Conservation (phyloP, 2,888 invertebrate genomes). For the Trachelus tabidus region DNA sequence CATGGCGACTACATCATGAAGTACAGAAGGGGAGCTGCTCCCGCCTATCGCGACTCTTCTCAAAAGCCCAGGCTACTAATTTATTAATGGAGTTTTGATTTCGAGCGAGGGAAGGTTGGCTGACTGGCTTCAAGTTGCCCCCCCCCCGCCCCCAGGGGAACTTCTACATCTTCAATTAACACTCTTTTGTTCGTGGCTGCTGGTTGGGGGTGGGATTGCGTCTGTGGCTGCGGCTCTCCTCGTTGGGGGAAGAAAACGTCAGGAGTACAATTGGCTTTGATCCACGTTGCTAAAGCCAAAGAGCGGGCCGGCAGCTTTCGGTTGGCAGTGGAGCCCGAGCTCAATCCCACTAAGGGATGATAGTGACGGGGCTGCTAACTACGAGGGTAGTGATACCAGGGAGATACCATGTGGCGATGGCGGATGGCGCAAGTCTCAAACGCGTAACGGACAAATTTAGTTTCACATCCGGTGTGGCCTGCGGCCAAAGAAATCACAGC, state of each 20-base stretch:
- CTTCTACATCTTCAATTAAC: conserved; percentile 44
- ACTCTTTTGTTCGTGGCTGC: conserved; percentile 28
- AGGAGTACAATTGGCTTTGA: conserved; percentile 30
- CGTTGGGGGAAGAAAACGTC: not conserved
- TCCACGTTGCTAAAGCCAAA: conserved; percentile 33
- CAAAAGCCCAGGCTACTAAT: conserved; percentile 37
- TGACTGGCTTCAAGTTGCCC: not conserved
- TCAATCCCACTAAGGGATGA: too few relatives aligned
- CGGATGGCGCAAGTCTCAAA: conserved; percentile 19
- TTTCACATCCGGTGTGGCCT: conserved; percentile 53
- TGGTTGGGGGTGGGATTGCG: conserved; percentile 3
- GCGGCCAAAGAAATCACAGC: conserved; percentile 48
- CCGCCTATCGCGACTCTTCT: conserved; percentile 3
- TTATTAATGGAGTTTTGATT: conserved; percentile 53
- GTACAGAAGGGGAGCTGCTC: not conserved
- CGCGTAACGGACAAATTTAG: conserved; percentile 47
- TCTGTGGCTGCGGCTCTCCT: not conserved
- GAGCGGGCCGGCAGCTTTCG: conserved; percentile 6
- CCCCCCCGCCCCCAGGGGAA: not conserved
- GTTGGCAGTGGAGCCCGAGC: too few relatives aligned
- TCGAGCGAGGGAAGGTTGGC: conserved; percentile 16
- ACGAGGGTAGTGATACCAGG: too few relatives aligned
- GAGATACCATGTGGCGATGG: conserved; percentile 15
- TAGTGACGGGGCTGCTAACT: too few relatives aligned
- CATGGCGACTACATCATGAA: too few relatives aligned